These are phyloP conservation scores for Tetraodon nigroviridis DNA, from an alignment of 2,113 vertebrate species.

Conservation along the genomic window DNA sequence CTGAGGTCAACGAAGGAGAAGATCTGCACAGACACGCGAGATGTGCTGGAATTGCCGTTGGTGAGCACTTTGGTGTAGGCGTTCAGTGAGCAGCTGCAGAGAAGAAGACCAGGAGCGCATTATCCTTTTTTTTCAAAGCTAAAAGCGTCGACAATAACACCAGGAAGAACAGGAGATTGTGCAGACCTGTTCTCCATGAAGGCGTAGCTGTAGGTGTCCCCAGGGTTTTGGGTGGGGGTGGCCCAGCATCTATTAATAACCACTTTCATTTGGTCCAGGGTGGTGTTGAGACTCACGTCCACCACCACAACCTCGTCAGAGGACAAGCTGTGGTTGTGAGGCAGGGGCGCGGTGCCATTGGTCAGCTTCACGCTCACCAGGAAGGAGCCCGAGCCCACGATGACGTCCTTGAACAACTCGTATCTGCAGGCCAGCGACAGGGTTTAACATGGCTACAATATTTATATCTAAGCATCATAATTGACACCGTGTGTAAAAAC, in stretches of 20 bases:
- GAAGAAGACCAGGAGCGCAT: slow-evolving; percentile 3
- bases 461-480: no score
- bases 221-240: slow-evolving; percentile 73
- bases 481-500: no score
- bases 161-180: neutral
- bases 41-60: slow-evolving; percentile 81
- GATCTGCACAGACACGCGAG: slow-evolving; percentile 80
- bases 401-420: slow-evolving; percentile 71
- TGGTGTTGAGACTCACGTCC: slow-evolving; percentile 77
- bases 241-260: slow-evolving; percentile 87
- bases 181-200: slow-evolving; percentile 83
- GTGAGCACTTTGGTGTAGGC: slow-evolving; percentile 72
- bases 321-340: slow-evolving; percentile 78
- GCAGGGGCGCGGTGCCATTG: slow-evolving; percentile 73
- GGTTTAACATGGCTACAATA: neutral
- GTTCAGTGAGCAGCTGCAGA: slow-evolving; percentile 79
- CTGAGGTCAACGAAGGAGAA: slow-evolving; percentile 80
- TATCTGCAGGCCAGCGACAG: slow-evolving; percentile 61
- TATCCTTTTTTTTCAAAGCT: neutral
- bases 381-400: slow-evolving; percentile 77
- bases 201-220: slow-evolving; percentile 44
- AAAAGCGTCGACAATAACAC: neutral
- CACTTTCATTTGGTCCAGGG: slow-evolving; percentile 76
- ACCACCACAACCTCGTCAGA: slow-evolving; percentile 77
- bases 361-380: slow-evolving; percentile 79